phyloP scores from a whole-genome alignment of 2,113 vertebrate species.

The Leptobrachium leishanense region DNA sequence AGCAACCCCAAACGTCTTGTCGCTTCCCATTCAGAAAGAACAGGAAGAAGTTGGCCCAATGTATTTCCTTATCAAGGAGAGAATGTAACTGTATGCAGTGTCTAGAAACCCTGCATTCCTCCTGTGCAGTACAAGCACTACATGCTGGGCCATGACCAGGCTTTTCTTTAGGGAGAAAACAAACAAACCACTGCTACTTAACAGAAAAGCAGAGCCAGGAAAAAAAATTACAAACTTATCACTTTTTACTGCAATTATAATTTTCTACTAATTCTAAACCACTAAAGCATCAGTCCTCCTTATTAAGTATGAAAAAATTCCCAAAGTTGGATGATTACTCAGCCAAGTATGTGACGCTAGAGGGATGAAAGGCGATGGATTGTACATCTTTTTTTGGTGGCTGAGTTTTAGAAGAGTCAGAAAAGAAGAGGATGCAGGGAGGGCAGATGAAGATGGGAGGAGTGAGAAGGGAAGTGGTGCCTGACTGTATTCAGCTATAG shows the following conservation, averaged over 20 bases:
- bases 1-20: slow-evolving; percentile 32
- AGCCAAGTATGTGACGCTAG: too few species aligned
- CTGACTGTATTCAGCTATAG: slow-evolving; percentile 39
- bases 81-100: slow-evolving; percentile 37
- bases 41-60: slow-evolving; percentile 73
- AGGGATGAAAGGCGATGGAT: neutral
- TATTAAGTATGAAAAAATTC: too few species aligned
- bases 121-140: too few species aligned
- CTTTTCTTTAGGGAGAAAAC: too few species aligned
- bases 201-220: too few species aligned
- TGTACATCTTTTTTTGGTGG: slow-evolving; percentile 1
- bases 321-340: too few species aligned
- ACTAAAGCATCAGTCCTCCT: too few species aligned
- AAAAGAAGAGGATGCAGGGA: slow-evolving; percentile 53
- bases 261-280: too few species aligned
- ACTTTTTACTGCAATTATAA: too few species aligned
- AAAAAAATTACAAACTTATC: too few species aligned
- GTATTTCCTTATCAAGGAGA: slow-evolving; percentile 68
- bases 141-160: too few species aligned
- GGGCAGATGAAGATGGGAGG: slow-evolving; percentile 54
- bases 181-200: too few species aligned
- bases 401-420: slow-evolving; percentile 32
- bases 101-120: neutral
- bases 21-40: slow-evolving; percentile 70
- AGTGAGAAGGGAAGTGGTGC: slow-evolving; percentile 50